A percentile compares a stretch with the other conserved stretches of the same genome.
phyloP scores from a whole-genome alignment of 2,888 invertebrate genomes.

The Augochlorella aurata region DNA sequence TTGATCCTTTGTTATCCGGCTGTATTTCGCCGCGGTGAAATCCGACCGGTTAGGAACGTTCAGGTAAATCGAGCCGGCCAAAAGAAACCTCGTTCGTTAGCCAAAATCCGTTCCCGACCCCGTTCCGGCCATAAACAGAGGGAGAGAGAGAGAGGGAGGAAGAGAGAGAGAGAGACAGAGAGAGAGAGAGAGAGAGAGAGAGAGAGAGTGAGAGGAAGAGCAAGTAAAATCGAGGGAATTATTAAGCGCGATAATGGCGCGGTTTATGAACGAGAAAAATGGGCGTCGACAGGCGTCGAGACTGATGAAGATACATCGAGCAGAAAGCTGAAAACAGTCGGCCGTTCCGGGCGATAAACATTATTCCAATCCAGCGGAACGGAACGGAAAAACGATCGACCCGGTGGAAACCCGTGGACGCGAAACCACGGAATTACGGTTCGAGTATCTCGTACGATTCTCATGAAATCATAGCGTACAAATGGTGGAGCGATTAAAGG shows the following conservation, averaged over 20 bases:
- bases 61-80: constrained; percentile 3
- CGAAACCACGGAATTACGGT: constrained; percentile 7
- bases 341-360: neutral
- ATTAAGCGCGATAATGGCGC: constrained; percentile 6
- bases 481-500: constrained; percentile 66
- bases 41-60: neutral
- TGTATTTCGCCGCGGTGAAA: constrained; percentile 27
- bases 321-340: neutral
- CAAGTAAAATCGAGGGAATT: neutral
- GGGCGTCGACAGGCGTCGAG: neutral
- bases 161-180: too few relatives aligned
- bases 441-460: neutral
- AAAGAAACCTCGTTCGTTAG: constrained; percentile 34
- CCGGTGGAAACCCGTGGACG: neutral
- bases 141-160: too few relatives aligned
- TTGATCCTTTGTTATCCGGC: neutral
- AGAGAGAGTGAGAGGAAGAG: too few relatives aligned
- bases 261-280: constrained; percentile 13
- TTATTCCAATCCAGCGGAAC: constrained; percentile 10
- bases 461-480: constrained; percentile 63
- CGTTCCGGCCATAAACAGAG: neutral
- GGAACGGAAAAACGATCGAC: constrained; percentile 6
- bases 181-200: too few relatives aligned
- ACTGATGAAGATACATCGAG: constrained; percentile 6
- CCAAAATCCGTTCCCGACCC: too few relatives aligned